A percentile compares a stretch with the other conserved stretches of the same genome.
phyloP scores from a whole-genome alignment of 2,113 vertebrate genomes.

The Archilochus colubris region DNA sequence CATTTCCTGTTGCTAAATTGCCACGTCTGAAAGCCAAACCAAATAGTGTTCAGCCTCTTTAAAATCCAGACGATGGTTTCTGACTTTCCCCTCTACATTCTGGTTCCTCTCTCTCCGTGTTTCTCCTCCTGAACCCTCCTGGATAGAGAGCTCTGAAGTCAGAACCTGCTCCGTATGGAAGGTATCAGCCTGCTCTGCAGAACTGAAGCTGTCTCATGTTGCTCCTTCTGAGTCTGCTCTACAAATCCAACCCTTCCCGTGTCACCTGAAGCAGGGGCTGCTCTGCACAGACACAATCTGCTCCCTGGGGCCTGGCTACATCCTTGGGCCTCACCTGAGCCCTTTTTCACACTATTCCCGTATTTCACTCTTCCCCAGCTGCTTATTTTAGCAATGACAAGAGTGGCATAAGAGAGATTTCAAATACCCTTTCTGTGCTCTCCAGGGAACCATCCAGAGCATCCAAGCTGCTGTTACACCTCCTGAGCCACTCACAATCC shows the following conservation, averaged over 20 bases:
- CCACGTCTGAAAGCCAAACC: constrained; percentile 72
- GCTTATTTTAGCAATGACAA: background rate
- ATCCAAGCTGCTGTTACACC: background rate
- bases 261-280: background rate
- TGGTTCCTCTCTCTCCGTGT: background rate
- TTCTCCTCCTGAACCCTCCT: background rate
- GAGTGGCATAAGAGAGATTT: background rate
- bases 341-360: background rate
- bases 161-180: constrained; percentile 9
- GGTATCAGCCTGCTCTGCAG: background rate
- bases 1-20: constrained; percentile 75
- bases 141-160: background rate
- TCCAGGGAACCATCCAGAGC: background rate
- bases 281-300: accelerated
- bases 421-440: background rate
- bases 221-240: background rate
- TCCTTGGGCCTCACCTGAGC: background rate
- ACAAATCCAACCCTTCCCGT: background rate
- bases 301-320: background rate
- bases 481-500: background rate
- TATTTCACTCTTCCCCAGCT: background rate
- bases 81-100: constrained; percentile 63
- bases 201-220: background rate
- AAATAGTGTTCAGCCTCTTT: constrained; percentile 62
- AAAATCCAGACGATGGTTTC: constrained; percentile 62